These are phyloP conservation scores for Phania funesta DNA, from an alignment of 2,888 invertebrate species.

Conservation along the genomic window DNA sequence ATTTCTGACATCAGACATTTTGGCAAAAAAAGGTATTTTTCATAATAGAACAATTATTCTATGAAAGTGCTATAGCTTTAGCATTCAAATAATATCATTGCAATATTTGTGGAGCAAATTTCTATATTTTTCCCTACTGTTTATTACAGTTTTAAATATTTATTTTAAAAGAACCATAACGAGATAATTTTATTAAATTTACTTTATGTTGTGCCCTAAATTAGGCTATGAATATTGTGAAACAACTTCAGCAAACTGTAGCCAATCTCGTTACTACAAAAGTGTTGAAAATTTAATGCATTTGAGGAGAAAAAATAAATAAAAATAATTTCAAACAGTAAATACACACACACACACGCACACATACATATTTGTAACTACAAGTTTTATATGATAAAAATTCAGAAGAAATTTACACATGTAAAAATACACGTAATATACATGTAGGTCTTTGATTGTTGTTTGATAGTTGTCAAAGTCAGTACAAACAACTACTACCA, in stretches of 20 bases:
- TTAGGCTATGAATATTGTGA: slow-evolving; percentile 45
- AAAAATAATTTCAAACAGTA: not conserved
- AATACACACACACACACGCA: not conserved
- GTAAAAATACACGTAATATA: slow-evolving; percentile 3
- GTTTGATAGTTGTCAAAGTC: slow-evolving; percentile 45
- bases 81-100: no score
- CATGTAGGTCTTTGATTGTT: slow-evolving; percentile 47
- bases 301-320: slow-evolving; percentile 7
- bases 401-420: slow-evolving; percentile 8
- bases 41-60: no score
- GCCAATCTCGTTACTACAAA: slow-evolving; percentile 30
- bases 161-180: slow-evolving; percentile 67
- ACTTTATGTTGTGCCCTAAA: slow-evolving; percentile 48
- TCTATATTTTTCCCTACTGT: not conserved
- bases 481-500: slow-evolving; percentile 27
- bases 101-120: no score
- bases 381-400: slow-evolving; percentile 13
- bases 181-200: slow-evolving; percentile 50
- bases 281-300: slow-evolving; percentile 56
- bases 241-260: slow-evolving; percentile 30
- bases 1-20: no score
- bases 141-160: not conserved
- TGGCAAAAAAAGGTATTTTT: no score
- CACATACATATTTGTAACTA: not conserved
- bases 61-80: no score